Conservation (phyloP, 2,113 vertebrate genomes). For the Pelusios castaneus region DNA sequence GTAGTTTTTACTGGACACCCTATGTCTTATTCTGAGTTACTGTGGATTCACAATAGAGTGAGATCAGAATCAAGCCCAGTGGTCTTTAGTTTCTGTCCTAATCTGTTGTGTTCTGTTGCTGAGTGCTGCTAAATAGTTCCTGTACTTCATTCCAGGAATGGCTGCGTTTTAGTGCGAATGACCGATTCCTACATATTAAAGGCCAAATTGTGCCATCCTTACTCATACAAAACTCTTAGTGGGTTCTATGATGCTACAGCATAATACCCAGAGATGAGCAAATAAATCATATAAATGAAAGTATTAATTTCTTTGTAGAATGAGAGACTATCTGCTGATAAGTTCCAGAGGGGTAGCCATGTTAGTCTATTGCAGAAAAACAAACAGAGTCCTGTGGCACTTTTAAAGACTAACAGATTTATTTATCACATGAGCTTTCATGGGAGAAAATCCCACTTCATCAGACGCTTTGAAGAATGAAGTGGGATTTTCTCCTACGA, state of each 20-base stretch:
- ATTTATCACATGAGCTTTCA: too few species aligned
- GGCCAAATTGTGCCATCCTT: not conserved
- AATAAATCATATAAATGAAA: not conserved
- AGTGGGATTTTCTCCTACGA: too few species aligned
- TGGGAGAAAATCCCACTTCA: too few species aligned
- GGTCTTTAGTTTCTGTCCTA: not conserved
- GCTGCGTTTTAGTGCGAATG: not conserved
- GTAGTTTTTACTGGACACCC: not conserved
- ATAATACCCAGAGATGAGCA: not conserved
- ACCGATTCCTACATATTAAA: not conserved
- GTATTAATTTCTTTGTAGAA: not conserved
- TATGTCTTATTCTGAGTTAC: not conserved
- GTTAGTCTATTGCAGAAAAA: too few species aligned
- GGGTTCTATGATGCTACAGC: not conserved
- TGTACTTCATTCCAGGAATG: not conserved
- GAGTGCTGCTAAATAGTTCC: not conserved
- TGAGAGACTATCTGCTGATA: not conserved
- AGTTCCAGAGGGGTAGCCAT: too few species aligned
- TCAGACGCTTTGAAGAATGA: too few species aligned
- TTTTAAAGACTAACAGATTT: too few species aligned
- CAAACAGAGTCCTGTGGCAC: too few species aligned
- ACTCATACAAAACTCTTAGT: not conserved
- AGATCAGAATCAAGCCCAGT: not conserved
- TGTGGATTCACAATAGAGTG: not conserved
- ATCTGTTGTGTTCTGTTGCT: not conserved